Base-by-base conservation (phyloP, 2,113 vertebrate species). In the Chloropsis cyanopogon region DNA sequence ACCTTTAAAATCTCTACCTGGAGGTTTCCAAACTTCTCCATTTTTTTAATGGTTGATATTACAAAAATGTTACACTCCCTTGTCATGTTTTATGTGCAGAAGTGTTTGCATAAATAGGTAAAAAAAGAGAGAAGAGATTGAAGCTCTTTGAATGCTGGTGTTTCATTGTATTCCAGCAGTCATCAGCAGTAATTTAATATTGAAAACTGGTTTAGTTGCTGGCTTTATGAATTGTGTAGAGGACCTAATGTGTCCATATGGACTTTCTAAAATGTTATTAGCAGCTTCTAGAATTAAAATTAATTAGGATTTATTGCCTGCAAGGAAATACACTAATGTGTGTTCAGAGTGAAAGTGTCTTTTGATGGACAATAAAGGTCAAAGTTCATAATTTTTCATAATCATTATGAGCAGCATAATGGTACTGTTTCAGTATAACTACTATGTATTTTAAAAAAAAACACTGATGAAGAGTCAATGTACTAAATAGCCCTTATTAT, bases 221-320 rank as follows among this genome's bases (percentile, higher is more conserved):
- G 90, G 80, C 86, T 96, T 96, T 89, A 72, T 95, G 93, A 86
- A 87, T 96, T 95, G 80, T 94, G 39, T 84, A 68, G 77, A 92
- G 73, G 82, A 94, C 59, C 92, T 96, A 96, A 80, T 95, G 86
- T 86, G 86, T 93, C 95, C 77, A 57, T 97, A 94, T 96, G 92
- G 93, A 84, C 89, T 96, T 91, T 65, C 91, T 93, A 91, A 96
- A 97, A 92, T 86, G 81, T 61, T 96, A 95, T 92, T 97, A 97
- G 90, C 89, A 92, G 92, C 82, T 95, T 96, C 93, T 96, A 91
- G 94, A 96, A 94, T 96, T 96, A 92, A 86, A 95, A 92, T 96
- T 95, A 97, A 97, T 97, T 95, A 87, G 80, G 85, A 85, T 97
- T 96, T 97, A 93, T 95, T 93, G 95, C 66, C 50, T 95, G 60